These are phyloP conservation scores for Tursiops truncatus DNA, from an alignment of 2,113 vertebrate species.

Conservation along the genomic window DNA sequence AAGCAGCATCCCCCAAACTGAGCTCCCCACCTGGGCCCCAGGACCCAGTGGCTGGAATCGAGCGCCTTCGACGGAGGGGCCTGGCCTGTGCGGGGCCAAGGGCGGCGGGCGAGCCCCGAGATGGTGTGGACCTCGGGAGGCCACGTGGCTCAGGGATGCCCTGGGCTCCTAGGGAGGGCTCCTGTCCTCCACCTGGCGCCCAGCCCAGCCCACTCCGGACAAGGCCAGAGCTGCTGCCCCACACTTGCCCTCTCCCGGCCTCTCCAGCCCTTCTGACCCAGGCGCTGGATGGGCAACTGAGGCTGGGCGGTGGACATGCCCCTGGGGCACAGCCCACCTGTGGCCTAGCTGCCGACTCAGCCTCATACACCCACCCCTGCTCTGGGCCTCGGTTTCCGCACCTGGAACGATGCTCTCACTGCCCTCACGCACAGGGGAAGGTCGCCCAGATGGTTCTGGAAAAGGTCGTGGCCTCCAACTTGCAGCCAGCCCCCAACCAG, in stretches of 20 bases:
- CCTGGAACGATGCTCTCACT: not conserved
- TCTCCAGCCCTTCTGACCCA: not conserved
- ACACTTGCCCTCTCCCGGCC: not conserved
- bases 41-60: not conserved
- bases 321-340: not conserved
- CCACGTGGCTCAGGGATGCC: not conserved
- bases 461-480: not conserved
- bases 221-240: not conserved
- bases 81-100: not conserved
- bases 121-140: not conserved
- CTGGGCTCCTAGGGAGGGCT: not conserved
- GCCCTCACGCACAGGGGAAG: too few species aligned
- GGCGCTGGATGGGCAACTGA: not conserved
- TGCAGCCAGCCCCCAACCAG: not conserved
- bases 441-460: not conserved
- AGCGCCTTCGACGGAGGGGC: not conserved
- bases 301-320: too few species aligned
- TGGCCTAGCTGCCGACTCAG: not conserved
- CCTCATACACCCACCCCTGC: not conserved
- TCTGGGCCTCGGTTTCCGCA: not conserved
- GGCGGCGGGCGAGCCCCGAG: not conserved
- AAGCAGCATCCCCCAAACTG: not conserved
- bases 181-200: not conserved
- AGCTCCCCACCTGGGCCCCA: accelerated
- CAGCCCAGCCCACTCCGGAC: not conserved